Evolutionary conservation across 2,888 invertebrate genomes (phyloP).

Genomic region (Melanchra persicariae): DNA sequence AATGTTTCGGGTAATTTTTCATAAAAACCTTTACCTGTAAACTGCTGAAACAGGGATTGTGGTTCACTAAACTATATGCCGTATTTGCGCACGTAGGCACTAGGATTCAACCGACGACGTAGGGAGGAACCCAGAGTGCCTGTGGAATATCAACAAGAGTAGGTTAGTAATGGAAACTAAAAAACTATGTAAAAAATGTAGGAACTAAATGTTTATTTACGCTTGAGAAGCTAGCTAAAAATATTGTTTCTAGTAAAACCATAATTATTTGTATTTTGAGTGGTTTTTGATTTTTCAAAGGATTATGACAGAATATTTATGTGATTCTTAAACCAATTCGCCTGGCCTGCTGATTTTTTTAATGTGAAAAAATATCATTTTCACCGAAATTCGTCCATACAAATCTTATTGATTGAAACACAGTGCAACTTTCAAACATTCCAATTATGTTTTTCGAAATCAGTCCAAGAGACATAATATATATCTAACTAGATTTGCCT

Average conservation of each 20-base stretch:
- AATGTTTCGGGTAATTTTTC: conserved; percentile 14
- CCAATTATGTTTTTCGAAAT: no score
- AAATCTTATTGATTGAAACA: no score
- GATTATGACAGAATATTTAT: no score
- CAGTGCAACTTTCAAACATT: no score
- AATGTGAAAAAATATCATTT: no score
- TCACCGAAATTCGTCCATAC: no score
- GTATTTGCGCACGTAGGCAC: conserved; percentile 18
- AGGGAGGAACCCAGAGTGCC: not conserved
- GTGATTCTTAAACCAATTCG: no score
- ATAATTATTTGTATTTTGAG: not conserved
- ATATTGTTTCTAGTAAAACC: no score
- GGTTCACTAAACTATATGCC: not conserved
- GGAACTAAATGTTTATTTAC: not conserved
- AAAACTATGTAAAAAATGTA: not conserved
- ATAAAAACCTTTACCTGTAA: conserved; percentile 2
- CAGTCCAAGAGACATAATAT: no score
- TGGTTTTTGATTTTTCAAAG: not conserved
- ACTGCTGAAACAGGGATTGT: conserved; percentile 25
- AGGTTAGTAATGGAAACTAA: not conserved
- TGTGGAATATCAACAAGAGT: conserved; percentile 8
- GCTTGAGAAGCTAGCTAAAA: not conserved
- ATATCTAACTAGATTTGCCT: no score
- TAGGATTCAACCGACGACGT: not conserved
- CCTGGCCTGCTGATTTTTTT: not conserved